Conservation (phyloP, 2,113 vertebrate genomes). For the Tachysurus vachellii region DNA sequence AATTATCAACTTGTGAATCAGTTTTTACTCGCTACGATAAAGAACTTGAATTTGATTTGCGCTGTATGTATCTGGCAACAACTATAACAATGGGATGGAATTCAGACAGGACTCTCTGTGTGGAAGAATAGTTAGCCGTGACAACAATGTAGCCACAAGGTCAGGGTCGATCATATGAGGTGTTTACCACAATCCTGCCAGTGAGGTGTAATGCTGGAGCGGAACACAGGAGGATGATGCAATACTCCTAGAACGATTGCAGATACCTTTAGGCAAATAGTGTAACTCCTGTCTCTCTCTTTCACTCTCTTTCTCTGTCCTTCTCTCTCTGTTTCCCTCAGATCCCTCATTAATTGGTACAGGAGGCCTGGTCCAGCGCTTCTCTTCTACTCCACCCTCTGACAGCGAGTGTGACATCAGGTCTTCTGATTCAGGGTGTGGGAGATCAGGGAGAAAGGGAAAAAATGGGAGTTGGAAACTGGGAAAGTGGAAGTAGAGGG, state of each 20-base stretch:
- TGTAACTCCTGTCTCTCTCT: conserved; percentile 39
- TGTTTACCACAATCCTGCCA: conserved; percentile 11
- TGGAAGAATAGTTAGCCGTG: conserved; percentile 10
- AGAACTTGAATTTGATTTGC: not conserved
- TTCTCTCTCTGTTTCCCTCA: conserved; percentile 19
- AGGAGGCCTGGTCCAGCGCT: conserved; percentile 5
- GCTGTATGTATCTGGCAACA: not conserved
- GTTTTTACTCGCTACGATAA: conserved; percentile 26
- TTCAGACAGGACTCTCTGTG: not conserved
- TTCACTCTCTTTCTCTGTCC: conserved; percentile 15
- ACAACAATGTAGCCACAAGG: conserved; percentile 22
- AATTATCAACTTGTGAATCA: conserved; percentile 63
- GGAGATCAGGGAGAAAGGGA: conserved; percentile 6
- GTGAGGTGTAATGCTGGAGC: conserved; percentile 20
- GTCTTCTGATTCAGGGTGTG: conserved; percentile 52
- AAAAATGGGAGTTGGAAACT: not conserved
- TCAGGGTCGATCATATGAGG: not conserved
- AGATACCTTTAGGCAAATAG: conserved; percentile 37
- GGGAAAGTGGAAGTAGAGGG: not conserved
- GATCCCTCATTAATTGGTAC: conserved; percentile 45
- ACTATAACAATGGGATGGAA: not conserved
- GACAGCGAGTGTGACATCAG: conserved; percentile 27
- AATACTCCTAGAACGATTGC: conserved; percentile 46
- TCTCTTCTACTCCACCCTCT: conserved; percentile 17
- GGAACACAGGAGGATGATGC: conserved; percentile 40